These are phyloP conservation scores for Potorous gilbertii DNA, from an alignment of 2,797 vertebrate genomes.

Conservation along the genomic window DNA sequence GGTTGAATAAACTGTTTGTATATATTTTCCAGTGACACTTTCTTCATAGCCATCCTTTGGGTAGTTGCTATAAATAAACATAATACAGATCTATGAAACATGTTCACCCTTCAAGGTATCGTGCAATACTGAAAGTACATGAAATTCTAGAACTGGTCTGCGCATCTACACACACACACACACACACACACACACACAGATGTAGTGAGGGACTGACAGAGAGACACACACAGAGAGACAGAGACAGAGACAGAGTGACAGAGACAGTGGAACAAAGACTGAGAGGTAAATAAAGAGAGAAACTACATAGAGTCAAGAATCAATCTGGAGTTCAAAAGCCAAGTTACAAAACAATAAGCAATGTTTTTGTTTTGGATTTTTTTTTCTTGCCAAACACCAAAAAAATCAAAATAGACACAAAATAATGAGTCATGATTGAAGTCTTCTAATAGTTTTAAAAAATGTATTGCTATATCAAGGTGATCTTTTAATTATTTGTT, in stretches of 20 bases:
- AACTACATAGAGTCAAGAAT: neutral
- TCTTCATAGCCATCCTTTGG: slow-evolving; percentile 79
- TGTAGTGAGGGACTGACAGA: too few relatives aligned
- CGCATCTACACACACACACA: too few relatives aligned
- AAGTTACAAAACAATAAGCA: neutral
- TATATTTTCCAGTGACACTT: slow-evolving; percentile 83
- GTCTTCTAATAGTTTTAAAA: neutral
- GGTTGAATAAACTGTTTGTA: slow-evolving; percentile 88
- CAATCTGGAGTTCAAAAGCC: neutral
- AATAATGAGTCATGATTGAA: neutral
- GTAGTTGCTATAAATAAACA: slow-evolving; percentile 79
- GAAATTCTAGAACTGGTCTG: neutral
- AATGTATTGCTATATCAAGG: neutral
- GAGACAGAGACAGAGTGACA: neutral
- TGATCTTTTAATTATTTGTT: neutral
- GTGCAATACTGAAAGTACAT: neutral
- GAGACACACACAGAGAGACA: neutral
- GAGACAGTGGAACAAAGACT: too few relatives aligned
- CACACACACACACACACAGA: too few relatives aligned
- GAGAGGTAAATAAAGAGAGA: neutral
- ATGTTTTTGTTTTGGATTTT: neutral
- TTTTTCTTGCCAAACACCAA: neutral
- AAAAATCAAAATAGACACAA: slow-evolving; percentile 16
- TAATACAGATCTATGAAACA: neutral
- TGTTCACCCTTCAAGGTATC: slow-evolving; percentile 44